A percentile compares a stretch with the other conserved stretches of the same genome.
Conservation (phyloP, 2,797 vertebrate genomes). For the Alca torda region DNA sequence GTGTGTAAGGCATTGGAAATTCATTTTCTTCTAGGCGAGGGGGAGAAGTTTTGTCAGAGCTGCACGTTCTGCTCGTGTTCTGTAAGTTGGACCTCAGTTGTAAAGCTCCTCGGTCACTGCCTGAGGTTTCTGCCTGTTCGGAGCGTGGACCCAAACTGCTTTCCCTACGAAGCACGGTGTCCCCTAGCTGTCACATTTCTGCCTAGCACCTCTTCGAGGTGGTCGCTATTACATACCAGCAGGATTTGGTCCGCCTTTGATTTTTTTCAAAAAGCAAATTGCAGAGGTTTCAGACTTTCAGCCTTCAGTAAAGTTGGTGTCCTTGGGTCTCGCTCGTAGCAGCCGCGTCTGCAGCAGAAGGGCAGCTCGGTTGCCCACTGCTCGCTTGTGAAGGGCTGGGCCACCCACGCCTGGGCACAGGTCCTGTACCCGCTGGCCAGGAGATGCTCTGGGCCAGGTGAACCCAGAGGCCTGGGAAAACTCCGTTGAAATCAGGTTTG, state of each 20-base stretch:
- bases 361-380: not conserved
- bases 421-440: not conserved
- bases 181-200: not conserved
- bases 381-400: not conserved
- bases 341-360: not conserved
- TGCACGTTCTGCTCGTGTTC: not conserved
- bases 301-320: not conserved
- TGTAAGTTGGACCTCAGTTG: not conserved
- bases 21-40: not conserved
- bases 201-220: fast-evolving
- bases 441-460: not conserved
- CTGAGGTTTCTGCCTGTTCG: not conserved
- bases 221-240: not conserved
- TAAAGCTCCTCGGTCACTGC: not conserved
- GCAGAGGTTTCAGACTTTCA: not conserved
- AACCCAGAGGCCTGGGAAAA: not conserved
- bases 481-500: not conserved
- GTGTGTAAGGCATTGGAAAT: not conserved
- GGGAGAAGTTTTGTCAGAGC: not conserved
- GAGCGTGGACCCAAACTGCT: not conserved
- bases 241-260: not conserved
- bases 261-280: not conserved
- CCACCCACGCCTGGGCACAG: not conserved
- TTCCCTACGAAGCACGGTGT: not conserved
- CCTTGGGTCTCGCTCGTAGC: not conserved